Percentiles rank a stretch among this genome's conserved stretches.
phyloP scores from a whole-genome alignment of 2,797 vertebrate species.

The Rhodeus uyekii region DNA sequence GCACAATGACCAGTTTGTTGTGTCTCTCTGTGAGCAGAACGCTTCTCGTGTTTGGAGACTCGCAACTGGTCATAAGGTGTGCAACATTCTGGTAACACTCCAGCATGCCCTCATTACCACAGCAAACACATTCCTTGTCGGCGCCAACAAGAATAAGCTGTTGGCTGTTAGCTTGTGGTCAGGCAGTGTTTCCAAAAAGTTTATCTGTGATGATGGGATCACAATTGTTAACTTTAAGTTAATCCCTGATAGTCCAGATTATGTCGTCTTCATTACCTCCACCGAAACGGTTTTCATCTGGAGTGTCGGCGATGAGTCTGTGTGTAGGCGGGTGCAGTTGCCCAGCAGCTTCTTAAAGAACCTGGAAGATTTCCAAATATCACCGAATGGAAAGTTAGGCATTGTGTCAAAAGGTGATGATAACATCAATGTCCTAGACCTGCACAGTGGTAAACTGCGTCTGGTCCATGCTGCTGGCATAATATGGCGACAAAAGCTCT shows the following conservation, averaged over 20 bases:
- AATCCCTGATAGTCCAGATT: constrained; percentile 96
- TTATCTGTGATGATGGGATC: constrained; percentile 94
- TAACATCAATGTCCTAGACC: constrained; percentile 94
- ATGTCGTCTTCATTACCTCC: constrained; percentile 93
- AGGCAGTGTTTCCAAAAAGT: constrained; percentile 98
- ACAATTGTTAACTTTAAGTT: constrained; percentile 93
- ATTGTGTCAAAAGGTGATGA: constrained; percentile 96
- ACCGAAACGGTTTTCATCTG: constrained; percentile 95
- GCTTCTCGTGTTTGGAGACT: constrained; percentile 97
- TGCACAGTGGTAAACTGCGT: constrained; percentile 93
- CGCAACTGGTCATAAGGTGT: constrained; percentile 95
- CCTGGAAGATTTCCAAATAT: constrained; percentile 96
- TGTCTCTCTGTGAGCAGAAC: constrained; percentile 97
- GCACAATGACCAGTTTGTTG: constrained; percentile 98
- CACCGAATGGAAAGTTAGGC: constrained; percentile 95
- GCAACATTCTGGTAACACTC: constrained; percentile 97
- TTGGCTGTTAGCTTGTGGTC: constrained; percentile 98
- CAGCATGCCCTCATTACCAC: constrained; percentile 96
- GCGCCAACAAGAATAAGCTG: constrained; percentile 94
- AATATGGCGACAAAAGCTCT: constrained; percentile 94
- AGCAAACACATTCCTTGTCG: constrained; percentile 97
- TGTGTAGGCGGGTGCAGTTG: constrained; percentile 92
- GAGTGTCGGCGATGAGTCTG: constrained; percentile 95
- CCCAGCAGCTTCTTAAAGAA: constrained; percentile 94
- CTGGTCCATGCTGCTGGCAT: constrained; percentile 91